Conservation (phyloP, 2,113 vertebrate genomes). For the Mormyrus iriodes region DNA sequence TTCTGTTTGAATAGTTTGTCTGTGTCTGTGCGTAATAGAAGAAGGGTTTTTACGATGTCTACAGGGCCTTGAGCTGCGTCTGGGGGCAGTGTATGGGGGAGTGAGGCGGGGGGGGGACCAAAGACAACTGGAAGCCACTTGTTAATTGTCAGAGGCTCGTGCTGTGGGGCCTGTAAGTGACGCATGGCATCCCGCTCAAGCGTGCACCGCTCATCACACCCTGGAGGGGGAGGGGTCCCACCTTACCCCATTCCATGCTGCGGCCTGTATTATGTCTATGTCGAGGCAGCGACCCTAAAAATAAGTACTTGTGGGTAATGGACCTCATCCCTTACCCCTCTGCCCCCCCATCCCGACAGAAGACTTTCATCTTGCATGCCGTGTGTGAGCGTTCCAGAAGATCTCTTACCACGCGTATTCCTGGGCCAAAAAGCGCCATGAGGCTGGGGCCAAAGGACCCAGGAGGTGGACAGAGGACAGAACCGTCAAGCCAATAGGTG, state of each 20-base stretch:
- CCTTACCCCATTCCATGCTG: constrained; percentile 22
- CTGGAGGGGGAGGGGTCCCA: constrained; percentile 43
- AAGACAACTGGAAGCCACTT: constrained; percentile 62
- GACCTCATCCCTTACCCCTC: background rate
- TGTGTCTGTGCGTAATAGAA: background rate
- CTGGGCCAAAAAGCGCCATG: background rate
- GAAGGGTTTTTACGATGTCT: background rate
- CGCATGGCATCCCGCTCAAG: constrained; percentile 52
- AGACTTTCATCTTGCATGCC: background rate
- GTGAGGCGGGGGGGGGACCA: constrained; percentile 53
- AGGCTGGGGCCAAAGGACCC: background rate
- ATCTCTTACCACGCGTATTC: background rate
- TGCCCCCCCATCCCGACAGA: background rate
- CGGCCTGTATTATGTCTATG: constrained; percentile 57
- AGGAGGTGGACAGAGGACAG: background rate
- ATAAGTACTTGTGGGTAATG: background rate
- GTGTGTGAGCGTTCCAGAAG: background rate
- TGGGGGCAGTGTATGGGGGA: background rate
- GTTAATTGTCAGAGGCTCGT: constrained; percentile 64
- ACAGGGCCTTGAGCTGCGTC: background rate
- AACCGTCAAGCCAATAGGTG: background rate
- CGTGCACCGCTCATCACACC: constrained; percentile 42
- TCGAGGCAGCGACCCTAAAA: background rate
- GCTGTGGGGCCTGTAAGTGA: constrained; percentile 57
- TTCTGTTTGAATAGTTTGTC: background rate